Evolutionary conservation across 92 coral and sea anemone genomes (phyloP), one percentile per base, ranked within the genome.

Genomic region (Zoanthus sociatus): DNA sequence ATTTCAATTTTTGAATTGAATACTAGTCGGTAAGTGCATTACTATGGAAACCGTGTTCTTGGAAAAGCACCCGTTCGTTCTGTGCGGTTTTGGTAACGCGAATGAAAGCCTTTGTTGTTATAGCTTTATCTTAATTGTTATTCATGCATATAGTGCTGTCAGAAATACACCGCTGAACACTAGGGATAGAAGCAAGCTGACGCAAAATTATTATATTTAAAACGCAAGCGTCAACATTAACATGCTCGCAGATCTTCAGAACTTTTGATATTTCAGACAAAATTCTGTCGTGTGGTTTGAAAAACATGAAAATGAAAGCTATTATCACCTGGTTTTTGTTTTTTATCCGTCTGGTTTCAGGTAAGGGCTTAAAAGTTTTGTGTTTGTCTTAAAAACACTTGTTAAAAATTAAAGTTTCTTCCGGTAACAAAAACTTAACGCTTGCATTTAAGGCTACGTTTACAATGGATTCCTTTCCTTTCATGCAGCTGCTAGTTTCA

Each of bases 41-140:
- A 76, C 83, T 79, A 47, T 87, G 55, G 90, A 87, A 67, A 87
- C 90, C 10, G 46, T 66, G 31, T 21, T 44, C 11, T 64, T 12
- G 51, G 17, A 45, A 69, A 67, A 83, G 78, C 79, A 83, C 78
- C 87, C 69, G 78, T 61, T 17, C 9, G 17, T 44, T 10, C 8
- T 67, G 9, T 58, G 87, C 17, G 78, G 78, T 71, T 67, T 83
- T 48, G 20, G 8, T 7, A 63, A 77, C 78, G 56, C 87, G 30
- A 14, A 69, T 78, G 17, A 78, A 78, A 16, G 31, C 71, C 84
- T 78, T 78, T 78, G 84, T 78, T 78, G 60, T 78, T 6, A 63
- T 63, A 17, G 26, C 69, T 17, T 63, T 4, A 13, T 33, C 17
- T 77, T 55, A 37, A 15, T 10, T 55, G 45, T 58, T 54, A 37